Evolutionary conservation across 2,113 vertebrate genomes (phyloP).

Genomic region (Vulpes vulpes): DNA sequence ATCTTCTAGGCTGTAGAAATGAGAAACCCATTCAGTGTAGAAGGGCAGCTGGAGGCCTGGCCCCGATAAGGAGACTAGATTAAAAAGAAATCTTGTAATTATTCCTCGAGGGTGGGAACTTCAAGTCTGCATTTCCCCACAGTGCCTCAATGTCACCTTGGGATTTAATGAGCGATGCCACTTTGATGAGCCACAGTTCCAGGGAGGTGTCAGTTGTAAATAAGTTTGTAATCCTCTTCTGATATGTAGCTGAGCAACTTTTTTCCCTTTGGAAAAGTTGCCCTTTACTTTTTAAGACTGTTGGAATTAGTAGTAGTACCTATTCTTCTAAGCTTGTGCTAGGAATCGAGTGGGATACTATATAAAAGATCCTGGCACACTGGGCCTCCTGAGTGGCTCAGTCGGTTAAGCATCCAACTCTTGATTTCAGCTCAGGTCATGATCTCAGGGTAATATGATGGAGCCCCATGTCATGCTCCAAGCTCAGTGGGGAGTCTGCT

Average conservation of each 20-base stretch:
- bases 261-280: background rate
- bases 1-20: constrained; percentile 92
- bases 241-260: background rate
- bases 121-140: background rate
- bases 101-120: background rate
- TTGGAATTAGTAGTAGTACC: background rate
- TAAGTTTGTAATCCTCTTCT: background rate
- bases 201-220: background rate
- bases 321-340: background rate
- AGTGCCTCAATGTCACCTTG: background rate
- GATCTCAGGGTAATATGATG: background rate
- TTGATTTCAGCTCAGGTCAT: background rate
- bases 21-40: background rate
- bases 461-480: background rate
- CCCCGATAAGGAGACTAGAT: background rate
- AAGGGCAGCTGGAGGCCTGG: background rate
- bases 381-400: background rate
- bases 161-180: background rate
- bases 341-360: constrained; percentile 23
- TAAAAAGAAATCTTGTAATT: background rate
- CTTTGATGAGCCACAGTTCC: background rate
- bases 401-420: background rate
- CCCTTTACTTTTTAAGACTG: constrained; percentile 18
- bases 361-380: background rate
- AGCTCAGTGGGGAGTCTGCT: background rate